A percentile compares a stretch with the other conserved stretches of the same genome.
Conservation (phyloP, 35 echinoderm and acorn worm genomes). For the Ophioderma brevispina region DNA sequence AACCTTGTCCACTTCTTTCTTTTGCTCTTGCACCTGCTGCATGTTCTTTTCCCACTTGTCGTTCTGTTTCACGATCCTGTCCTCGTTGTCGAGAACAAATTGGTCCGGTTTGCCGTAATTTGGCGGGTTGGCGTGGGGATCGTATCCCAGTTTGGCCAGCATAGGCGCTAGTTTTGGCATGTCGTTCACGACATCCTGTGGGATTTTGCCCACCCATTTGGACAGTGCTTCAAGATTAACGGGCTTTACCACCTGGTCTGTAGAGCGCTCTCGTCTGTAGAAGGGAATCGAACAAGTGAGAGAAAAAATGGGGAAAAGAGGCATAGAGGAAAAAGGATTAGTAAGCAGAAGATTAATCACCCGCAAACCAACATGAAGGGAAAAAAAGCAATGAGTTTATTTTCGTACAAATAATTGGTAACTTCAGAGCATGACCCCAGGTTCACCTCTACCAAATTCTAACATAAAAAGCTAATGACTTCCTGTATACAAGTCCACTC, state of each 20-base stretch:
- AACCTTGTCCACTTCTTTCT: neutral
- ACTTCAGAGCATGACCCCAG: no score
- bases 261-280: constrained; percentile 74
- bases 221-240: constrained; percentile 80
- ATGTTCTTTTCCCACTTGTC: constrained; percentile 37
- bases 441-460: neutral
- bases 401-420: no score
- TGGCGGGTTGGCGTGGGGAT: constrained; percentile 77
- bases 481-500: no score
- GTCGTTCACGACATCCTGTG: constrained; percentile 64
- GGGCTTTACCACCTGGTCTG: constrained; percentile 87
- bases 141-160: constrained; percentile 72
- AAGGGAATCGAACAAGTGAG: neutral
- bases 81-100: constrained; percentile 73
- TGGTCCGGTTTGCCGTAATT: constrained; percentile 82
- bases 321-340: neutral
- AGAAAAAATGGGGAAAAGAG: neutral
- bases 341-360: no score
- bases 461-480: no score
- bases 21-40: constrained; percentile 34
- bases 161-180: constrained; percentile 79
- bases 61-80: constrained; percentile 42
- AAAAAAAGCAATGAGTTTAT: no score
- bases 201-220: constrained; percentile 83
- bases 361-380: no score